Evolutionary conservation across 1,140 invertebrate genomes (phyloP), one percentile per base, ranked within the genome.

Genomic region (Orius insidiosus): DNA sequence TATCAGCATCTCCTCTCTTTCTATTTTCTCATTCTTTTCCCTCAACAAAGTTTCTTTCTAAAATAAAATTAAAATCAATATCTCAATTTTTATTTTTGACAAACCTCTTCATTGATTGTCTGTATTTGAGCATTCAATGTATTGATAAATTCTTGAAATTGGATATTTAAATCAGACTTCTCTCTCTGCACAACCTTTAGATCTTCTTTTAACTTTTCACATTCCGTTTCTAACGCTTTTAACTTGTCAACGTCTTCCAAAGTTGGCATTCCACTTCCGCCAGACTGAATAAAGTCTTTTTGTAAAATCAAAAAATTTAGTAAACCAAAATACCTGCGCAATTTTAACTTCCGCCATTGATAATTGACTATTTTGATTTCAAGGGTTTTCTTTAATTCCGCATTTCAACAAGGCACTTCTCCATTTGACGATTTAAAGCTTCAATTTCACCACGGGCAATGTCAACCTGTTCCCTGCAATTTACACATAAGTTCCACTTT

Each of bases 81-180:
- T n/a, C n/a, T n/a, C n/a, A n/a, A n/a, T n/a, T n/a, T n/a, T n/a
- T n/a, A n/a, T n/a, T 24, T 24, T 24, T 24, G n/a, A 37, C 18
- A 30, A 51, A 68, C 67, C 61, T 71, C 67, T 39, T 68, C 62
- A 8, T 66, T 60, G 16, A 74, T 56, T 44, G 60, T 57, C 53
- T 68, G 64, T 7, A 74, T 56, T 60, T 81, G 75, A 16, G 65
- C 63, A 60, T 79, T 76, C 47, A 85, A 60, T 54, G 83, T 76
- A 55, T 73, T 67, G 1, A 80, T 70, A 64, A 84, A 85, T 51
- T 76, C 74, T 58, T 83, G 77, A 63, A 84, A 86, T 53, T 85
- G 78, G 42, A 18, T 13, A 5, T 40, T 40, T 4, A 7, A 38
- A 10, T 48, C 35, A 42, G 42, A 16, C 33, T 34, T 14, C 9